Evolutionary conservation across 2,113 vertebrate genomes (phyloP).

Genomic region (Synodontis membranacea): DNA sequence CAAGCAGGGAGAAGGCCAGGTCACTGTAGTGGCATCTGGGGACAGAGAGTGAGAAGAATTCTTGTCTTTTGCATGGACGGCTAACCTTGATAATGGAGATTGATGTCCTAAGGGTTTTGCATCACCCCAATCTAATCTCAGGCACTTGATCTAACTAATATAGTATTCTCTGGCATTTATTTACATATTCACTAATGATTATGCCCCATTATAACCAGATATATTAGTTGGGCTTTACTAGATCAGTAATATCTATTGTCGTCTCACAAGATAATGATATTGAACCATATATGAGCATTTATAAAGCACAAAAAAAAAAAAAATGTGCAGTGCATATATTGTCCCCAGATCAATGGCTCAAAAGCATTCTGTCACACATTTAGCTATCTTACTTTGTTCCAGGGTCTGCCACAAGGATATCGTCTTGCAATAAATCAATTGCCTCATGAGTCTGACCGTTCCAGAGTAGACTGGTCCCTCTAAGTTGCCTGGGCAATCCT

Average conservation of each 20-base stretch:
- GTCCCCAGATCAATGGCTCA: background rate
- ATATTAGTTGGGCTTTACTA: background rate
- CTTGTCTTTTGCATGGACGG: background rate
- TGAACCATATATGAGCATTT: background rate
- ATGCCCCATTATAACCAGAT: background rate
- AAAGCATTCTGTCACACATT: conserved; percentile 4
- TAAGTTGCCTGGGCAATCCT: conserved; percentile 85
- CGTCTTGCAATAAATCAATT: conserved; percentile 80
- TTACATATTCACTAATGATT: background rate
- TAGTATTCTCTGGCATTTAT: background rate
- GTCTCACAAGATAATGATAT: background rate
- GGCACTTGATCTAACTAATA: background rate
- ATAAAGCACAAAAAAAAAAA: background rate
- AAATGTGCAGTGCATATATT: conserved; percentile 8
- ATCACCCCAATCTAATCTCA: background rate
- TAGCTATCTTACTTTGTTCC: conserved; percentile 80
- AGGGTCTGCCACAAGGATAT: conserved; percentile 84
- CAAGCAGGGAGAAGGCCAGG: conserved; percentile 87
- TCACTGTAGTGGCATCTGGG: conserved; percentile 92
- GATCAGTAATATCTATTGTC: background rate
- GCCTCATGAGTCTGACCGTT: conserved; percentile 79
- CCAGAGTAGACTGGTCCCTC: conserved; percentile 86
- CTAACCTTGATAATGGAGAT: background rate
- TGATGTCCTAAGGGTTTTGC: background rate
- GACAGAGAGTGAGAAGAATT: conserved; percentile 33